These are phyloP conservation scores for Tetanocera ferruginea DNA, from an alignment of 2,888 invertebrate species.

Conservation along the genomic window DNA sequence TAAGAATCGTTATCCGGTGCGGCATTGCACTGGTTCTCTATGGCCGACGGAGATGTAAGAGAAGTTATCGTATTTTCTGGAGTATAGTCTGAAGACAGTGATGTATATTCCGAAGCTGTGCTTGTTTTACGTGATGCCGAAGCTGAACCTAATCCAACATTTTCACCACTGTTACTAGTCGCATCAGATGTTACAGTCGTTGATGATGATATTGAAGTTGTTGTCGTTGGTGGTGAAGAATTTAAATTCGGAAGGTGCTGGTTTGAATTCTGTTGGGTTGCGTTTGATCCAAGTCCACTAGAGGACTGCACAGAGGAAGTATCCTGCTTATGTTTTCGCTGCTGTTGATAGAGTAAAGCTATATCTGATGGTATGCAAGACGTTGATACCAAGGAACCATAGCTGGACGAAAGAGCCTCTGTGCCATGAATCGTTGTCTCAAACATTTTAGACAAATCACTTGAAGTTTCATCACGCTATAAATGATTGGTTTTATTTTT, in stretches of 20 bases:
- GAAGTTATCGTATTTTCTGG: conserved; percentile 72
- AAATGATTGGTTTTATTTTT: conserved; percentile 47
- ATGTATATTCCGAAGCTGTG: conserved; percentile 71
- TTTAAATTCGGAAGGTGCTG: conserved; percentile 11
- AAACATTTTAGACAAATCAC: conserved; percentile 68
- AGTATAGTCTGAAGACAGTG: conserved; percentile 71
- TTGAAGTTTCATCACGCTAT: conserved; percentile 70
- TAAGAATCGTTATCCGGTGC: conserved; percentile 45
- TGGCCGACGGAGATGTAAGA: conserved; percentile 52
- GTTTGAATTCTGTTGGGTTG: neutral
- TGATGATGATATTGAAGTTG: conserved; percentile 60
- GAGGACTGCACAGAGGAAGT: conserved; percentile 38
- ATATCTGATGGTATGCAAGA: conserved; percentile 15
- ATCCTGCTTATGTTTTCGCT: conserved; percentile 37
- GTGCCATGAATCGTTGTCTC: conserved; percentile 62
- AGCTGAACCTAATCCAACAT: conserved; percentile 59
- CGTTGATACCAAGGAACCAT: conserved; percentile 23
- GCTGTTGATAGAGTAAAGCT: conserved; percentile 25
- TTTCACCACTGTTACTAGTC: conserved; percentile 58
- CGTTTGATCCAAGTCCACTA: conserved; percentile 1
- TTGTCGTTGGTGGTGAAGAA: conserved; percentile 54
- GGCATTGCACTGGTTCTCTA: conserved; percentile 45
- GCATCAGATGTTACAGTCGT: conserved; percentile 54
- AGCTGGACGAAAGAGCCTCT: conserved; percentile 49
- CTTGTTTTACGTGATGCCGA: conserved; percentile 73